Evolutionary conservation across 2,797 vertebrate species (phyloP).

Genomic region (Sardinella longiceps): DNA sequence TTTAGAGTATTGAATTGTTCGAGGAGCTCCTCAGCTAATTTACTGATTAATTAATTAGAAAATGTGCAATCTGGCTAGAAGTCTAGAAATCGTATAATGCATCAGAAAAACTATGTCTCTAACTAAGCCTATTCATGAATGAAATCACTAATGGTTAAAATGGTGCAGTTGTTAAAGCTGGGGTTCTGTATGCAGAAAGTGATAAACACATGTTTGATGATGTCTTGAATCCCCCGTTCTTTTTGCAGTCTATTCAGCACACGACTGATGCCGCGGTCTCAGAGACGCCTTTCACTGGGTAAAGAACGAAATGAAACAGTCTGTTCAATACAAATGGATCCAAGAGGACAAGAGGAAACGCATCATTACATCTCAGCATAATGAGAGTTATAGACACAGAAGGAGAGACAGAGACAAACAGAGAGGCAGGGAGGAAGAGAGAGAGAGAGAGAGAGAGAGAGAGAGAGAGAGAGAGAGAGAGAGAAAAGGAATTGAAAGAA

Average conservation of each 20-base stretch:
- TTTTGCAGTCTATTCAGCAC: background rate
- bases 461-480: background rate
- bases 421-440: background rate
- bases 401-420: background rate
- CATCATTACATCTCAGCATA: background rate
- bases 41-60: slow-evolving; percentile 9
- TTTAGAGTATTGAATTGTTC: background rate
- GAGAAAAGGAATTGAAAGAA: background rate
- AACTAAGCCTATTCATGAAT: background rate
- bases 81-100: background rate
- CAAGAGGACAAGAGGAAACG: background rate
- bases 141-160: background rate
- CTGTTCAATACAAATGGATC: background rate
- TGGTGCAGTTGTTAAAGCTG: background rate
- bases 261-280: background rate
- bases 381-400: background rate
- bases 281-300: background rate
- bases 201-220: slow-evolving; percentile 10
- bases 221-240: background rate
- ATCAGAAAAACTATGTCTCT: background rate
- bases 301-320: background rate
- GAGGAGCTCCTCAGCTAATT: background rate
- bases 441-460: background rate
- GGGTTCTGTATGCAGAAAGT: background rate
- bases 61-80: background rate